Evolutionary conservation across 2,888 invertebrate species (phyloP), one percentile per base, ranked within the genome.

Genomic region (Kuschelorhynchus macadamiae): DNA sequence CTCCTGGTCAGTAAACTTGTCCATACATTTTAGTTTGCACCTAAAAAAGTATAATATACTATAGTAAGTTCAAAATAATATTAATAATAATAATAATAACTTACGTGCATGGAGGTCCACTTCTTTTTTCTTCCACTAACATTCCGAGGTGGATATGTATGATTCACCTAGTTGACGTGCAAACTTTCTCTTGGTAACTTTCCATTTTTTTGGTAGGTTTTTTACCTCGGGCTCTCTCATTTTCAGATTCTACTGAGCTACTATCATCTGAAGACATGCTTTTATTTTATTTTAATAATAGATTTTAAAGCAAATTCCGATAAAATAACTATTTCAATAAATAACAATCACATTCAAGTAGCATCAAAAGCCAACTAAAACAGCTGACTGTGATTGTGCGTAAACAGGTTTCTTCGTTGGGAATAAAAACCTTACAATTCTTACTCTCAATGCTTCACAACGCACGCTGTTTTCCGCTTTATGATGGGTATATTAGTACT

Each of bases 81-180:
- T 8, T 11, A 44, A 14, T 11, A 7, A 3, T 25, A 25, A 25
- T 18, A 14, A 44, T 44, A 44, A 44, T 3, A 14, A 44, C 44
- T 44, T 44, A 44, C 44, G 14, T 44, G 44, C 44, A 44, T 44
- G 44, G 44, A 18, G 44, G 44, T 14, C 44, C 44, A 44, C 4
- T 17, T 4, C 16, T 44, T 14, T 14, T 44, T 44, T 14, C 44
- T 17, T 14, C 44, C 14, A 44, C 44, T 5, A 14, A 17, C 44
- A 8, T 44, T 5, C 44, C 44, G 14, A 17, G 5, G 14, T 11
- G 4, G 18, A 14, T 8, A 17, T 17, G 16, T 44, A 44, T 44
- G 44, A 44, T 44, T 17, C 4, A 44, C 44, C 44, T 17, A 17
- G 4, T 44, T 44, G 44, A 17, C 44, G 9, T 17, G 14, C 44